Conservation (phyloP, 2,888 invertebrate species). For the Harpalus rufipes region DNA sequence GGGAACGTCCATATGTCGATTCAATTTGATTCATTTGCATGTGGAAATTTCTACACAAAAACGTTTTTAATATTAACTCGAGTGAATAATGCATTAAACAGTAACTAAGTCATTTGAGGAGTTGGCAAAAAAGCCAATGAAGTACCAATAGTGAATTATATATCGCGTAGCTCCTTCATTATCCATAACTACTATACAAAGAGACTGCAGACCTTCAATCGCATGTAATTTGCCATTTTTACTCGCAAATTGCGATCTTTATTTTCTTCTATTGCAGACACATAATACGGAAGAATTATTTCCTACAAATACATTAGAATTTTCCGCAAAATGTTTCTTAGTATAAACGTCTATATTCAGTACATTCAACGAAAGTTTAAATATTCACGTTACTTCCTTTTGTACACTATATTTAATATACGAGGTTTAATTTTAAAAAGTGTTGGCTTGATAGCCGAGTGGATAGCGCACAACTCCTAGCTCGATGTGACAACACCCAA, state of each 20-base stretch:
- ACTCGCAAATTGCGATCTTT: background rate
- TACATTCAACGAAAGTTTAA: no score
- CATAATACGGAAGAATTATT: background rate
- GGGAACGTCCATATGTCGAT: background rate
- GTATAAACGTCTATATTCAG: no score
- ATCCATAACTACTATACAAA: background rate
- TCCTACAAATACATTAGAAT: no score
- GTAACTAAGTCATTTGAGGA: conserved; percentile 11
- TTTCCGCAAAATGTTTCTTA: no score
- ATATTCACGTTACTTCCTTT: no score
- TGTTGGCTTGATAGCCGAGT: no score
- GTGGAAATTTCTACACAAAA: conserved; percentile 39
- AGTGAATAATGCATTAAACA: conserved; percentile 26
- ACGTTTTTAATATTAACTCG: conserved; percentile 24
- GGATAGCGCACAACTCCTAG: no score
- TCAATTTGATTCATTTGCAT: conserved; percentile 8
- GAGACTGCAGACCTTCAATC: background rate
- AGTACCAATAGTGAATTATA: background rate
- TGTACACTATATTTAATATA: no score
- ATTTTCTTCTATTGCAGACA: background rate
- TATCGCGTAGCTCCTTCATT: background rate
- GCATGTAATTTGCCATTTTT: background rate
- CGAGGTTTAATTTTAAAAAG: no score
- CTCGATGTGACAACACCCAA: no score
- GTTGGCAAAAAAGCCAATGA: conserved; percentile 5